phyloP scores from a whole-genome alignment of 2,888 invertebrate species.

The Brenthis daphne region DNA sequence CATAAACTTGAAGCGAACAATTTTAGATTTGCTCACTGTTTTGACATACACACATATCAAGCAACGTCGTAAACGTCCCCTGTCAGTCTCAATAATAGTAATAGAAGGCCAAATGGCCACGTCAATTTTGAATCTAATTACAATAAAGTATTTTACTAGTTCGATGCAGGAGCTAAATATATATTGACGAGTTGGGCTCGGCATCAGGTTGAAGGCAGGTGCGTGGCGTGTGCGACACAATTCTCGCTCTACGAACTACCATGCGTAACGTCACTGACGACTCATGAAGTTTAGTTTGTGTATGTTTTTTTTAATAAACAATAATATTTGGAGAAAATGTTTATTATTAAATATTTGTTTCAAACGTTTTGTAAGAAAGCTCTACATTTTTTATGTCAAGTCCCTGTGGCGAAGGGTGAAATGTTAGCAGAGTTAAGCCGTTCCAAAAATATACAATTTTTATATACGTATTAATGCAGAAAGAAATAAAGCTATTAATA shows the following conservation, averaged over 20 bases:
- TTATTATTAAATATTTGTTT: no score
- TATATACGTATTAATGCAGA: no score
- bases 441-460: no score
- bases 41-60: slow-evolving; percentile 9
- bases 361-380: no score
- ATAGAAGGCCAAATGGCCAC: slow-evolving; percentile 16
- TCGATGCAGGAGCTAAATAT: slow-evolving; percentile 27
- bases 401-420: no score
- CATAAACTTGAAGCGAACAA: not conserved
- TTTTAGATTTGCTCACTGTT: slow-evolving; percentile 9
- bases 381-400: no score
- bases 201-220: slow-evolving; percentile 33
- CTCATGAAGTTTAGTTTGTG: not conserved
- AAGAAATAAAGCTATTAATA: no score
- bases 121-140: slow-evolving; percentile 23
- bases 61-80: slow-evolving; percentile 5
- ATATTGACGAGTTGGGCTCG: slow-evolving; percentile 21
- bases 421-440: no score
- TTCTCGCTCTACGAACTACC: slow-evolving; percentile 12
- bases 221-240: slow-evolving; percentile 32
- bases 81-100: slow-evolving; percentile 13
- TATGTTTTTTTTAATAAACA: not conserved
- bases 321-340: no score
- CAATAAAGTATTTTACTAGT: slow-evolving; percentile 21
- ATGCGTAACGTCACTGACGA: slow-evolving; percentile 19